Evolutionary conservation across 2,888 invertebrate genomes (phyloP).

Genomic region (Drosophila meridionalis): DNA sequence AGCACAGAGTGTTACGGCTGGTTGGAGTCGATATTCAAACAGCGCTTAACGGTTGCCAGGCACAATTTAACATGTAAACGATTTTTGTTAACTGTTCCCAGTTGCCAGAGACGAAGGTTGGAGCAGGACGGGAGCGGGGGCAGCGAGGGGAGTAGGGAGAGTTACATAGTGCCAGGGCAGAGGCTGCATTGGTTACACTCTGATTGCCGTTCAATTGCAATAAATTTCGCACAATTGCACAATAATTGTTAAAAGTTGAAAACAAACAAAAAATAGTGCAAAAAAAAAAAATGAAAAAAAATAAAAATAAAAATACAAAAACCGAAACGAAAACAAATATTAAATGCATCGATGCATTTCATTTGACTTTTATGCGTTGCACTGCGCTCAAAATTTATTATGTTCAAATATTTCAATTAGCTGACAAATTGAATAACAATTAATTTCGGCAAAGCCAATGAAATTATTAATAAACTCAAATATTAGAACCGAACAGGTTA

Average conservation of each 20-base stretch:
- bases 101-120: not conserved
- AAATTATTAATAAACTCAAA: not conserved
- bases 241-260: conserved; percentile 82
- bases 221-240: conserved; percentile 82
- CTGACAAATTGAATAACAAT: conserved; percentile 16
- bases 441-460: not conserved
- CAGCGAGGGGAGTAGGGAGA: not conserved
- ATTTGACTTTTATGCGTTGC: conserved; percentile 10
- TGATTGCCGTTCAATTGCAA: conserved; percentile 81
- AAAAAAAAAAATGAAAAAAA: not conserved
- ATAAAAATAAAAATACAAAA: not conserved
- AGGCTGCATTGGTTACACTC: conserved; percentile 54
- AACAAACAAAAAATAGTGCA: conserved; percentile 71
- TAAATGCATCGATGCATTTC: conserved; percentile 18
- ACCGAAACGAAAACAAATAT: not conserved
- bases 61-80: conserved; percentile 82
- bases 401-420: conserved; percentile 50
- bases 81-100: conserved; percentile 72
- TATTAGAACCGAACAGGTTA: not conserved
- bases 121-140: not conserved
- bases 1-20: conserved; percentile 31
- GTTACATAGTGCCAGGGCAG: not conserved
- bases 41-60: conserved; percentile 63
- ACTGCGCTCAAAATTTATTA: conserved; percentile 28
- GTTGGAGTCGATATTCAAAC: conserved; percentile 57